Evolutionary conservation across 2,797 vertebrate genomes (phyloP), one percentile per base, ranked within the genome.

Genomic region (Florisuga fusca): DNA sequence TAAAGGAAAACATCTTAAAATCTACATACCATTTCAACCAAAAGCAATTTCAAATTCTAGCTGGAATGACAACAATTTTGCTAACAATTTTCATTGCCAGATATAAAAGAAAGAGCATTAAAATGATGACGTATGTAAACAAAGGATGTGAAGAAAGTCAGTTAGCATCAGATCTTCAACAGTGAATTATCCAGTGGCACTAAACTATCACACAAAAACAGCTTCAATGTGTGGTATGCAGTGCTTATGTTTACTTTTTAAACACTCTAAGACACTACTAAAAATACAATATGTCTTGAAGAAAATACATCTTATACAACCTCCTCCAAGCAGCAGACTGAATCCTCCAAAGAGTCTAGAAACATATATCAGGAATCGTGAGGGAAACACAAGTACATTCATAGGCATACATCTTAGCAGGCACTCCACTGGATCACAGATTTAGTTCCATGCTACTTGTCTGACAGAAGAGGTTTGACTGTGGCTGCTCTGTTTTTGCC

Each of bases 161-260:
- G 6, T 50, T 53, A 63, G 36, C 41, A 82, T 3, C 29, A 77
- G 25, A 71, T 21, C 20, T 67, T 82, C 48, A 62, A 14, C 1
- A 51, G 15, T 2, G 4, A 83, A 46, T 26, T 75, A 50, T 58
- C 22, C 21, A 34, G 62, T 78, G 43, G n/a, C 43, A 76, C 62
- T 61, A 46, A 54, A 45, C 13, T 53, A 33, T n/a, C 43, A 29
- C 27, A 21, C 11, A 68, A n/a, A 83, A 34, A 45, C 25, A 83
- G 31, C 4, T 1, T 26, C n/a, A 10, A 7, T 2, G 10, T 46
- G 27, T n/a, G 22, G 12, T 45, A 67, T 0, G 4, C 15, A 41
- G 9, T 26, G 16, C 43, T 64, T 21, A 15, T 1, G 15, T 22
- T 81, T 38, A 38, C 13, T 68, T 85, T 48, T 55, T 26, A 83